These are phyloP conservation scores for Belgica antarctica DNA, from an alignment of 2,888 invertebrate genomes.

Conservation along the genomic window DNA sequence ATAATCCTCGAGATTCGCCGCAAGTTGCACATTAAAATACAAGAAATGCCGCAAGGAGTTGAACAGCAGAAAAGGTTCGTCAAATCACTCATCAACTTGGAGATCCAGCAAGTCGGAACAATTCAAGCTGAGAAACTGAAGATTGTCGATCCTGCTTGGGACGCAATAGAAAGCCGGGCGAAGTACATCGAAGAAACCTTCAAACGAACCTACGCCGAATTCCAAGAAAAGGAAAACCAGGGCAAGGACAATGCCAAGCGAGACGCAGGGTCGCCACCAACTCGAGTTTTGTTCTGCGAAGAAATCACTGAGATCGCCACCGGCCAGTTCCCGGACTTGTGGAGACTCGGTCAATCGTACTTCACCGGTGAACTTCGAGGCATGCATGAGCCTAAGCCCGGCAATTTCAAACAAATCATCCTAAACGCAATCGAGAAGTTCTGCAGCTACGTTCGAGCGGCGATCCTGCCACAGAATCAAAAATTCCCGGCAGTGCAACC, in stretches of 20 bases:
- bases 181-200: slow-evolving; percentile 64
- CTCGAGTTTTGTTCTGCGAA: slow-evolving; percentile 74
- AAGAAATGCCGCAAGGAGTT: slow-evolving; percentile 85
- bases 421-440: slow-evolving; percentile 72
- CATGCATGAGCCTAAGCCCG: slow-evolving; percentile 71
- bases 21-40: slow-evolving; percentile 76
- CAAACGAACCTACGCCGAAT: slow-evolving; percentile 53
- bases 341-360: slow-evolving; percentile 93
- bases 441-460: slow-evolving; percentile 69
- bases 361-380: slow-evolving; percentile 84
- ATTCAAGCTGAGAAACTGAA: slow-evolving; percentile 51
- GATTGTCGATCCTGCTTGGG: slow-evolving; percentile 91
- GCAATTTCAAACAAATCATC: slow-evolving; percentile 79
- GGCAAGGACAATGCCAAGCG: not conserved
- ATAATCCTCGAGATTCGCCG: slow-evolving; percentile 78
- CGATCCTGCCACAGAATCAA: slow-evolving; percentile 66
- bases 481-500: slow-evolving; percentile 55
- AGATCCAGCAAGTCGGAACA: slow-evolving; percentile 56
- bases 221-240: slow-evolving; percentile 50
- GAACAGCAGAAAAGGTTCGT: slow-evolving; percentile 95
- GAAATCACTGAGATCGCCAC: slow-evolving; percentile 73
- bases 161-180: slow-evolving; percentile 81
- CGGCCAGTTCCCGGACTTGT: slow-evolving; percentile 82
- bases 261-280: slow-evolving; percentile 57
- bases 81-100: slow-evolving; percentile 71